Conservation (phyloP, 2,113 vertebrate species). For the Alectura lathami region DNA sequence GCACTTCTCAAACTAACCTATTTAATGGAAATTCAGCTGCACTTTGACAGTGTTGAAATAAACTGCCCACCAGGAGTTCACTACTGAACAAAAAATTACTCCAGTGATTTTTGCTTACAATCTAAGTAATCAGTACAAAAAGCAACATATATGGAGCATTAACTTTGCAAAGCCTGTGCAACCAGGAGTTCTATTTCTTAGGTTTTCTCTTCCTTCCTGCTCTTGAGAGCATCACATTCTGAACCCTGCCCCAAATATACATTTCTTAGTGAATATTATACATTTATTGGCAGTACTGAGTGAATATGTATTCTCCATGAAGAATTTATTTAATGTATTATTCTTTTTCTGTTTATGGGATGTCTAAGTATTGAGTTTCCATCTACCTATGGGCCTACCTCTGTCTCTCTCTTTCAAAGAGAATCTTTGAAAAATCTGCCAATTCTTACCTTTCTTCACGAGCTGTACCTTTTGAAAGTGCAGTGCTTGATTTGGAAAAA, state of each 20-base stretch:
- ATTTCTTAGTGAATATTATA: neutral
- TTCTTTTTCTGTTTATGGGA: neutral
- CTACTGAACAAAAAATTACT: neutral
- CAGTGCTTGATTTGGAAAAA: neutral
- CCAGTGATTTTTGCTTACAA: too few relatives aligned
- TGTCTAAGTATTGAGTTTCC: neutral
- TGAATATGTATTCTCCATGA: neutral
- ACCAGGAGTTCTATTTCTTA: neutral
- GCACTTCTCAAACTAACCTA: neutral
- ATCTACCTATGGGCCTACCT: neutral
- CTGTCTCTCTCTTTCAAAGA: neutral
- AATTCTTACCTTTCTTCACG: neutral
- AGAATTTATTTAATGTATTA: neutral
- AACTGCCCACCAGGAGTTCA: neutral
- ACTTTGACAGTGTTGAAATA: neutral
- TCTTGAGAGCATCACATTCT: neutral
- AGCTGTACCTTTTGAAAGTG: neutral
- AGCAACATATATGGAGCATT: neutral
- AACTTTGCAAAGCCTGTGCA: neutral
- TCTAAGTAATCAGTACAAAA: neutral
- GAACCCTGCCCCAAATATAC: neutral
- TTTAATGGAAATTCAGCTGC: neutral
- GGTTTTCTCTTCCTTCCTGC: neutral
- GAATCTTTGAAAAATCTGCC: neutral
- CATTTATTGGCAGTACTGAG: neutral